Conservation (phyloP, 2,113 vertebrate genomes). For the Cyprinus carpio region DNA sequence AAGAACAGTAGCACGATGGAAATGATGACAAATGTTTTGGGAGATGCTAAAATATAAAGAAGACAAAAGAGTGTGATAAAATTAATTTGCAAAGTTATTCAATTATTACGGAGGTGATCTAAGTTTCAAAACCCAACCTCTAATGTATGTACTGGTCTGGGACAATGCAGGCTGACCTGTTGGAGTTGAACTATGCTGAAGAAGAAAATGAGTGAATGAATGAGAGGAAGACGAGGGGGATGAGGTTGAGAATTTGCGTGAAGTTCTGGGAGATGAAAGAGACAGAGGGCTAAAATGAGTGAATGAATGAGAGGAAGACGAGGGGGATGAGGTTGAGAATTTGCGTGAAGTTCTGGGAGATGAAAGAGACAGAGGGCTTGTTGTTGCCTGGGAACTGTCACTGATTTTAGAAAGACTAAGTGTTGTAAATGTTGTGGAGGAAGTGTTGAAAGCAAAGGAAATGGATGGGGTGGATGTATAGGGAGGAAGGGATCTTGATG, state of each 20-base stretch:
- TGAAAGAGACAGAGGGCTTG: constrained; percentile 3
- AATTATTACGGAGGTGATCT: not conserved
- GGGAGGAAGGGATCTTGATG: constrained; percentile 7
- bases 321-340: not conserved
- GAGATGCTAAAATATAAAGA: constrained; percentile 50
- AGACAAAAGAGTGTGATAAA: not conserved
- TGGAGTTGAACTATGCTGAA: not conserved
- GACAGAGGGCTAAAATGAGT: constrained; percentile 15
- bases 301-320: constrained; percentile 18
- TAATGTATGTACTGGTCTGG: not conserved
- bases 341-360: not conserved
- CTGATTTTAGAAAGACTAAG: not conserved
- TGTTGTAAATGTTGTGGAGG: constrained; percentile 5
- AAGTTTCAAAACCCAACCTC: constrained; percentile 27
- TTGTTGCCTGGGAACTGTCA: not conserved
- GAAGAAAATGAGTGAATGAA: not conserved
- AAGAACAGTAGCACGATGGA: constrained; percentile 53
- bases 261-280: not conserved
- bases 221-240: not conserved
- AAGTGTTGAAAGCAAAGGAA: constrained; percentile 32
- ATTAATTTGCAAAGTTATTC: not conserved
- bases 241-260: not conserved
- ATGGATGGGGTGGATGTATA: constrained; percentile 5
- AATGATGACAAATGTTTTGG: constrained; percentile 51
- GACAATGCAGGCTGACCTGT: not conserved